Base-by-base conservation (phyloP, 2,888 invertebrate species). In the Perdita meconis region DNA sequence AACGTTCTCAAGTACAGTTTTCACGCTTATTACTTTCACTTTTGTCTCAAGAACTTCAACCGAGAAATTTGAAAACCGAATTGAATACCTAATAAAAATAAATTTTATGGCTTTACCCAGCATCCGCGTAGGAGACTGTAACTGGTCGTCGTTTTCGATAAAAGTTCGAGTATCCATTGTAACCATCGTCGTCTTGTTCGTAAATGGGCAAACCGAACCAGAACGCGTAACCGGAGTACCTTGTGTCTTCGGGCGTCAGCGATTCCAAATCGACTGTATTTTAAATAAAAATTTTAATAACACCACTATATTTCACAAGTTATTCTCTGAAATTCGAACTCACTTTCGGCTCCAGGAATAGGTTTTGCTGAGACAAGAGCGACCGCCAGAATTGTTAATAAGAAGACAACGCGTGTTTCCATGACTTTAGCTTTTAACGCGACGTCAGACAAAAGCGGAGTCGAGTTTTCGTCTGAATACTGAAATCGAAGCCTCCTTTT, bases 161-260 rank as follows among this genome's bases (percentile, higher is more conserved):
- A 16, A 57, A 47, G 73, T 71, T 69, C 16, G 59, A 50, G 44
- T 59, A 73, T 36, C 56, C 75, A 16, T 84, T 75, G 22, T 59
- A 80, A 12, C 70, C 55, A 30, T 82, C 78, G 30, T 85, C 81
- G 38, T 77, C 81, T 13, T 83, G 77, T 6, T 80, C 87, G 26
- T 85, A 82, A 22, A 86, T 44, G 2, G 85, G 81, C 69, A 85
- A 81, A 6, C 76, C 73, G 12, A 81, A 73, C 88, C 86, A 89
- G 38, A 85, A 86, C 5, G 59, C 80, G 34, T 70, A 80, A 36
- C 78, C 61, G 38, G 82, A 81, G 19, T 80, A 80, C n/a, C 73
- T 30, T 4, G 83, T 80, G 26, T 85, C 82, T 42, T 36, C 67
- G 0, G 78, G 73, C 1, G 55, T 19, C 3, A 85, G 42, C 12